These are phyloP conservation scores for Condylura cristata DNA, from an alignment of 2,113 vertebrate species.

Conservation along the genomic window DNA sequence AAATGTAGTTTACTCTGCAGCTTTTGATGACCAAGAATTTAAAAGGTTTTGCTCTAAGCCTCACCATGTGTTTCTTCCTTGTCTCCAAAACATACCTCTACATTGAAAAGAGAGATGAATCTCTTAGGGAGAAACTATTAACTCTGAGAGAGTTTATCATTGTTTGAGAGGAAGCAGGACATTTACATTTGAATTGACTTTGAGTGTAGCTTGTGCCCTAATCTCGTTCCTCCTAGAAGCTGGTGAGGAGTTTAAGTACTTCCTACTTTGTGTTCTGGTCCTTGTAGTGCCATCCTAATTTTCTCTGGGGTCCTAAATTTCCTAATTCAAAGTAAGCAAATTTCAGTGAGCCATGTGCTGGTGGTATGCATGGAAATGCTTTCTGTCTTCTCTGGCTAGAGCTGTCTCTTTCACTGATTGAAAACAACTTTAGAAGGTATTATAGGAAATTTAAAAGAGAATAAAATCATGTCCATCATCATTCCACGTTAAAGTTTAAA, in stretches of 20 bases:
- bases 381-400: conserved; percentile 34
- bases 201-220: conserved; percentile 92
- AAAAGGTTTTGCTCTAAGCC: conserved; percentile 93
- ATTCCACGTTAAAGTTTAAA: neutral
- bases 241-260: conserved; percentile 91
- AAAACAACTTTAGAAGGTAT: neutral
- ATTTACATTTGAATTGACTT: conserved; percentile 98
- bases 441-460: conserved; percentile 35
- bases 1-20: conserved; percentile 91
- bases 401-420: conserved; percentile 29
- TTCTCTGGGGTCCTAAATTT: conserved; percentile 81
- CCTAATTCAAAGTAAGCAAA: conserved; percentile 82
- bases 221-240: conserved; percentile 91
- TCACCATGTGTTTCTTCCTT: conserved; percentile 88
- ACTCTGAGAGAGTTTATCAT: conserved; percentile 98
- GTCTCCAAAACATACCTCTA: conserved; percentile 90
- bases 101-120: conserved; percentile 94
- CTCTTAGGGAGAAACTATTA: conserved; percentile 98
- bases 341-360: conserved; percentile 51
- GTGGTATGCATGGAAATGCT: neutral
- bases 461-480: neutral
- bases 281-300: conserved; percentile 80
- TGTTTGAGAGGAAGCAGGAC: conserved; percentile 92
- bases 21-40: conserved; percentile 89
- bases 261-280: conserved; percentile 88